Base-by-base conservation (phyloP, 2,113 vertebrate genomes). In the Lagopus leucura region DNA sequence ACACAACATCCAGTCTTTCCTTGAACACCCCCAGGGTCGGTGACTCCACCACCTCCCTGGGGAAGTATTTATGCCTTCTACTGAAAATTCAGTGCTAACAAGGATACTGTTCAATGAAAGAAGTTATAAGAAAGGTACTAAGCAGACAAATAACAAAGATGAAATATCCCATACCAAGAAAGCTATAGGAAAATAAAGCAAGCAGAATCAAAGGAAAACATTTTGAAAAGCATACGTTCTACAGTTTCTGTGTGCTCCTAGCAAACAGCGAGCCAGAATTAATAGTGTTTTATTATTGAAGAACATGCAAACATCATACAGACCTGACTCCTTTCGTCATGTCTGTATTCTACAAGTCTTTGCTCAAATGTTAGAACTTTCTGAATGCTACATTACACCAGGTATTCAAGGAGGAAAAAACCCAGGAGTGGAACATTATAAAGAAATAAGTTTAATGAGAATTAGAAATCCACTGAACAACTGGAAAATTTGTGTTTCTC, bases 21-120 rank as follows among this genome's bases (percentile, higher is more conserved):
- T 38, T 38, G 38, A 38, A 38, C 38, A 9, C 38, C 8, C 38
- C 38, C 38, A 38, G 38, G 38, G 8, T 38, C 8, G 8, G 38
- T 38, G 38, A 38, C 38, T 38, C 38, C 38, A 38, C 38, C 38
- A 38, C 38, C 38, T 38, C 38, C 38, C 38, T 38, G 38, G 38
- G 38, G 38, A 38, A 38, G 38, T 38, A 4, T 0, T 50, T 30
- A 32, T 0, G 0, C 11, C 8, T 83, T 43, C 27, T 30, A 63
- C 11, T 19, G 10, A 71, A 52, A 67, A 3, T 3, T 57, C 7
- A 20, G 7, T 24, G 11, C n/a, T 82, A 47, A 57, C 28, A 73
- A 69, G 7, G 14, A 69, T 48, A 80, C 4, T 0, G 0, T 45
- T 92, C 50, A 75, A 58, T 15, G 75, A 13, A 8, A 8, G 2